phyloP scores from a whole-genome alignment of 2,888 invertebrate species.

The Bembecia ichneumoniformis region DNA sequence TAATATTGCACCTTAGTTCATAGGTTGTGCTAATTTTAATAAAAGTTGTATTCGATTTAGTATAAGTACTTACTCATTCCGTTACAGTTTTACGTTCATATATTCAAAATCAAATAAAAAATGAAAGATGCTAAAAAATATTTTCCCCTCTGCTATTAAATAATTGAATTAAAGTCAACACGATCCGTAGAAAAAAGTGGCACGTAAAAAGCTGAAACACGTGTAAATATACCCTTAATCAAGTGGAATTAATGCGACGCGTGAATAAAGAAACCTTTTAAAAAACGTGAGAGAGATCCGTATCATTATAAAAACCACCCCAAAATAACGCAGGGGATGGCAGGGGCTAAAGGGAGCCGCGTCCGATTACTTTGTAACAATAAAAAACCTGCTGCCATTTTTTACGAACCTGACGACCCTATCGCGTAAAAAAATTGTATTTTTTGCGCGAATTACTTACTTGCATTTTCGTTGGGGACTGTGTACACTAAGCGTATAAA shows the following conservation, averaged over 20 bases:
- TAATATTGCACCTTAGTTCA: too few relatives aligned
- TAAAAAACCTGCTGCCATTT: conserved; percentile 45
- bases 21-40: too few relatives aligned
- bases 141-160: background rate
- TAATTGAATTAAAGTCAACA: background rate
- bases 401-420: conserved; percentile 48
- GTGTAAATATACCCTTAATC: conserved; percentile 55
- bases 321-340: conserved; percentile 28
- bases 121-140: too few relatives aligned
- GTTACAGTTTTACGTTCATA: too few relatives aligned
- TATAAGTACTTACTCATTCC: too few relatives aligned
- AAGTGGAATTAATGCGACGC: conserved; percentile 44
- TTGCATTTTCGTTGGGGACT: too few relatives aligned
- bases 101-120: too few relatives aligned
- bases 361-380: conserved; percentile 26
- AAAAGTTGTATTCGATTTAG: too few relatives aligned
- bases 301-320: conserved; percentile 53
- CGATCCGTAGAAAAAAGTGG: conserved; percentile 2
- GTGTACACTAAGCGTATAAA: too few relatives aligned
- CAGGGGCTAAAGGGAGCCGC: conserved; percentile 29
- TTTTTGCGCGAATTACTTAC: too few relatives aligned
- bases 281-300: conserved; percentile 66
- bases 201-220: conserved; percentile 36
- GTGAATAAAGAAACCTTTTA: conserved; percentile 35
- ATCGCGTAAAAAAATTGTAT: background rate